phyloP scores from a whole-genome alignment of 2,113 vertebrate genomes.

The Agapornis roseicollis region DNA sequence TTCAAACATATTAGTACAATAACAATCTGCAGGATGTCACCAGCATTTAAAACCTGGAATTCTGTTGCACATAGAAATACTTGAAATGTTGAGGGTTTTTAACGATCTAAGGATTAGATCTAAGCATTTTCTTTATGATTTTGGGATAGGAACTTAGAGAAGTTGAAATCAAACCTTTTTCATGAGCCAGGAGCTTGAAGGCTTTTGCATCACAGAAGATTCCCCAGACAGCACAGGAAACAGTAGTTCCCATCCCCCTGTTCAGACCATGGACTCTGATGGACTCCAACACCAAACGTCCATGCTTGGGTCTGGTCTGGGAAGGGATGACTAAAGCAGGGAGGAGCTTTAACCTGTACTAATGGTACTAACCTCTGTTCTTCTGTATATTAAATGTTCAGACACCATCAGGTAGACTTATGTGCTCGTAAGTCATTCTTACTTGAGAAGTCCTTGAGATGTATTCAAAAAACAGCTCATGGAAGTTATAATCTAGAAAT shows the following conservation, averaged over 20 bases:
- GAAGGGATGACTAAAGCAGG: not conserved
- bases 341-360: not conserved
- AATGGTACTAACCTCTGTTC: not conserved
- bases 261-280: fast-evolving
- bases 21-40: not conserved
- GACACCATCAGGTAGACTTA: not conserved
- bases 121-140: not conserved
- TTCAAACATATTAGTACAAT: no score
- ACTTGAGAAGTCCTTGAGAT: not conserved
- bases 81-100: not conserved
- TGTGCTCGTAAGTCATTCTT: not conserved
- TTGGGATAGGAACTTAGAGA: not conserved
- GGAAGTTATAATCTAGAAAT: not conserved
- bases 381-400: not conserved
- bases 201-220: not conserved
- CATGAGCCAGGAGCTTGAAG: not conserved
- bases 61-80: not conserved
- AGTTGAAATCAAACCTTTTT: not conserved
- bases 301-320: not conserved
- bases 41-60: not conserved
- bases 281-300: no score
- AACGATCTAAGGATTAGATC: not conserved
- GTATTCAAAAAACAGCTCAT: not conserved
- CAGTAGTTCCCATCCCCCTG: not conserved
- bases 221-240: no score